Evolutionary conservation across 2,113 vertebrate species (phyloP).

Genomic region (Campylomormyrus tamandua): DNA sequence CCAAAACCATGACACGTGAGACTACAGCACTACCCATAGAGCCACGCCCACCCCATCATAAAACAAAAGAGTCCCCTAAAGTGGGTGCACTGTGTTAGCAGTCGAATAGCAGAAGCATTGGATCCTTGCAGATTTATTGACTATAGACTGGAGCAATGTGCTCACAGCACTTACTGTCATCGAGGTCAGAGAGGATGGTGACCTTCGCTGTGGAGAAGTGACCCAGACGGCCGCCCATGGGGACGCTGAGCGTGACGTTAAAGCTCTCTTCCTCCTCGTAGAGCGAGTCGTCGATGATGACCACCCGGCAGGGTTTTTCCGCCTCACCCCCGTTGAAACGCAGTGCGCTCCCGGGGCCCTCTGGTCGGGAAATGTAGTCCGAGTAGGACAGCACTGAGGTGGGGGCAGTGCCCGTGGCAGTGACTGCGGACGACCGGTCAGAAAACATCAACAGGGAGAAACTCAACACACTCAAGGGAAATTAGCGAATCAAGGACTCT

Average conservation of each 20-base stretch:
- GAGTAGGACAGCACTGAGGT: slow-evolving; percentile 82
- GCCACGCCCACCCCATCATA: not conserved
- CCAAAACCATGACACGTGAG: not conserved
- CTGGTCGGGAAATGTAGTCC: slow-evolving; percentile 84
- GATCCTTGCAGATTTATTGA: not conserved
- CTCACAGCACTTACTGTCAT: slow-evolving; percentile 70
- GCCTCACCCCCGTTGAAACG: slow-evolving; percentile 73
- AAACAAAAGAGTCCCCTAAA: not conserved
- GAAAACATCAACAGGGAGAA: not conserved
- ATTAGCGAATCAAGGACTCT: not conserved
- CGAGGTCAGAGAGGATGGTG: slow-evolving; percentile 71
- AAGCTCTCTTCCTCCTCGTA: slow-evolving; percentile 81
- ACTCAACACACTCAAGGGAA: not conserved
- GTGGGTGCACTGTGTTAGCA: not conserved
- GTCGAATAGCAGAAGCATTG: not conserved
- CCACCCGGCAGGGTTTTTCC: slow-evolving; percentile 72
- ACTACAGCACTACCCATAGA: not conserved
- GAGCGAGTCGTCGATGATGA: slow-evolving; percentile 86
- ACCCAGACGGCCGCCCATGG: slow-evolving; percentile 78
- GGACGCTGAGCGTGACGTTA: slow-evolving; percentile 76
- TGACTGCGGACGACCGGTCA: slow-evolving; percentile 51
- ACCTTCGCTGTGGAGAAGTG: slow-evolving; percentile 57
- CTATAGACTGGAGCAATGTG: not conserved
- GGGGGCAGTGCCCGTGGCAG: slow-evolving; percentile 77
- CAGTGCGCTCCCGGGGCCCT: slow-evolving; percentile 76